Evolutionary conservation across 2,888 invertebrate species (phyloP).

Genomic region (Aphidius colemani): DNA sequence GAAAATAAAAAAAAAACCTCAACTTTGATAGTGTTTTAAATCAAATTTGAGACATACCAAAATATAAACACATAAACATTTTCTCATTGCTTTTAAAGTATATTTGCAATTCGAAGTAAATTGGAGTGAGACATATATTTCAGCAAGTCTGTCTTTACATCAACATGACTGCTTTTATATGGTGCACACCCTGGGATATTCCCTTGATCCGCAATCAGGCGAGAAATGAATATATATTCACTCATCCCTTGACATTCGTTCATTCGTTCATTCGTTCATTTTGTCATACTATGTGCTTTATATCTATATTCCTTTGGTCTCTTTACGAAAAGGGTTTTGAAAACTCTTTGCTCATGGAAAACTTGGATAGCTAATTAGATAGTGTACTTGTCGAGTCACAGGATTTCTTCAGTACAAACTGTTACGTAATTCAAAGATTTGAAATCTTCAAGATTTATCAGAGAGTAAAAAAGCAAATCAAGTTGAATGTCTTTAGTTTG

Average conservation of each 20-base stretch:
- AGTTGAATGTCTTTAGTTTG: neutral
- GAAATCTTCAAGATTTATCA: slow-evolving; percentile 1
- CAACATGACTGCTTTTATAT: slow-evolving; percentile 1
- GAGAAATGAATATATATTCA: slow-evolving; percentile 24
- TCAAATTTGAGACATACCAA: neutral
- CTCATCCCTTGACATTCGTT: neutral
- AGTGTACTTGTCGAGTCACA: slow-evolving; percentile 2
- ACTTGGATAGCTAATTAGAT: slow-evolving; percentile 2
- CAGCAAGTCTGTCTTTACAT: slow-evolving; percentile 18
- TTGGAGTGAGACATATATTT: slow-evolving; percentile 19
- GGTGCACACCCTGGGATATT: slow-evolving; percentile 22
- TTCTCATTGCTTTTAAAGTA: slow-evolving; percentile 9
- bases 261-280: neutral
- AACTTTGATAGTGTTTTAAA: too few species aligned
- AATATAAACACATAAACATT: slow-evolving; percentile 4
- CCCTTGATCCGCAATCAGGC: slow-evolving; percentile 32
- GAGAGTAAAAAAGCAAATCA: neutral
- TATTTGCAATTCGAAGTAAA: neutral
- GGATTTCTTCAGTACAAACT: neutral
- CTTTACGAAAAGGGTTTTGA: slow-evolving; percentile 11
- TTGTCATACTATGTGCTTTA: neutral
- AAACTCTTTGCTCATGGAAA: slow-evolving; percentile 7
- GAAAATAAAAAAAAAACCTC: too few species aligned
- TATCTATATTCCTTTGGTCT: slow-evolving; percentile 24
- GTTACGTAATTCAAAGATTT: slow-evolving; percentile 11